These are phyloP conservation scores for Desoria tigrina DNA, from an alignment of 2,888 invertebrate species.

Conservation along the genomic window DNA sequence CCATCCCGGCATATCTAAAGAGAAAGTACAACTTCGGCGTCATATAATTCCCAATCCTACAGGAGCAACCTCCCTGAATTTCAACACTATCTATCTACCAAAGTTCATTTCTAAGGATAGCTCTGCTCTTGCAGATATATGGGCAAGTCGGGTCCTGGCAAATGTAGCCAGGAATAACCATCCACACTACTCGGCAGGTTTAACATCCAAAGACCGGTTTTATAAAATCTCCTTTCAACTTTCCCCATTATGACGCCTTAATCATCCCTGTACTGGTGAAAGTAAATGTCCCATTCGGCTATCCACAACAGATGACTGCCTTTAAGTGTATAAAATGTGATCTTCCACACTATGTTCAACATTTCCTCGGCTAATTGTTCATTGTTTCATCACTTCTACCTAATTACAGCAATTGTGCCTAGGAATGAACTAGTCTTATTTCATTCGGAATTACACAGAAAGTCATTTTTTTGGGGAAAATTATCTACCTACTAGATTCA, in stretches of 20 bases:
- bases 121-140: no score
- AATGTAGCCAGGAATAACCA: no score
- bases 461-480: no score
- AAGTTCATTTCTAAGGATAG: no score
- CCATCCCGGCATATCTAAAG: slow-evolving; percentile 28
- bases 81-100: slow-evolving; percentile 6
- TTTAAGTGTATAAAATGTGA: not conserved
- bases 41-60: no score
- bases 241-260: not conserved
- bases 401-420: no score
- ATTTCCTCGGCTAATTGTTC: slow-evolving; percentile 2
- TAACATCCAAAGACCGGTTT: no score
- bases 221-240: not conserved
- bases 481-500: no score
- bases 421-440: no score
- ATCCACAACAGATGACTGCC: not conserved
- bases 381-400: not conserved
- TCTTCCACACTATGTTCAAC: slow-evolving; percentile 3
- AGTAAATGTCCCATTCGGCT: not conserved
- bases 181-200: no score
- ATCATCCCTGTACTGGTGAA: not conserved
- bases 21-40: slow-evolving; percentile 14
- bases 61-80: slow-evolving; percentile 19
- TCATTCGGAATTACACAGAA: no score
- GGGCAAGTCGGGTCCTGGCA: no score